A percentile compares a stretch with the other conserved stretches of the same genome.
These are phyloP conservation scores for Chloebia gouldiae DNA, from an alignment of 2,113 vertebrate genomes.

Conservation along the genomic window DNA sequence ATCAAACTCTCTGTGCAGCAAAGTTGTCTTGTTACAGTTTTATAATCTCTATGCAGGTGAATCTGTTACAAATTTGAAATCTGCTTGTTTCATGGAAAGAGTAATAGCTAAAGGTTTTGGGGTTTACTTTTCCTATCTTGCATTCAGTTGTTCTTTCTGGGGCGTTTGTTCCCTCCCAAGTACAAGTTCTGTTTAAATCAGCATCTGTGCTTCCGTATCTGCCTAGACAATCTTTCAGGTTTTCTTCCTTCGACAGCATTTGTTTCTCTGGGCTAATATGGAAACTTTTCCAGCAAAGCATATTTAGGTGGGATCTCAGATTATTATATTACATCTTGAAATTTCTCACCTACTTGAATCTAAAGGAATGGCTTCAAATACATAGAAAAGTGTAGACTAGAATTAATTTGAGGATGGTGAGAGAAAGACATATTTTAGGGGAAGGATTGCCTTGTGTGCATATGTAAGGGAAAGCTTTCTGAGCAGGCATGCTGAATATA, in stretches of 20 bases:
- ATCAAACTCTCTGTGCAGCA: fast-evolving
- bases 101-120: not conserved
- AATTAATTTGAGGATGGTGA: not conserved
- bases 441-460: not conserved
- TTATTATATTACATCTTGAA: not conserved
- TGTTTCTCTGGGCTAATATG: not conserved
- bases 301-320: not conserved
- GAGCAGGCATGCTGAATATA: not conserved
- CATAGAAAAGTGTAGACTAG: not conserved
- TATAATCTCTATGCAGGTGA: not conserved
- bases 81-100: not conserved
- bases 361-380: not conserved
- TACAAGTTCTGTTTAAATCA: not conserved
- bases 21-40: not conserved
- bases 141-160: not conserved
- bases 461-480: not conserved
- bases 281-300: not conserved
- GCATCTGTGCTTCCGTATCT: not conserved
- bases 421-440: not conserved
- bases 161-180: not conserved
- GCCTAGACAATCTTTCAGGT: not conserved
- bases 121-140: not conserved
- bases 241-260: not conserved
- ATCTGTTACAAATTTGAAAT: not conserved
- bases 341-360: not conserved